Evolutionary conservation across 2,113 vertebrate genomes (phyloP).

Genomic region (Tylochromis polylepis): DNA sequence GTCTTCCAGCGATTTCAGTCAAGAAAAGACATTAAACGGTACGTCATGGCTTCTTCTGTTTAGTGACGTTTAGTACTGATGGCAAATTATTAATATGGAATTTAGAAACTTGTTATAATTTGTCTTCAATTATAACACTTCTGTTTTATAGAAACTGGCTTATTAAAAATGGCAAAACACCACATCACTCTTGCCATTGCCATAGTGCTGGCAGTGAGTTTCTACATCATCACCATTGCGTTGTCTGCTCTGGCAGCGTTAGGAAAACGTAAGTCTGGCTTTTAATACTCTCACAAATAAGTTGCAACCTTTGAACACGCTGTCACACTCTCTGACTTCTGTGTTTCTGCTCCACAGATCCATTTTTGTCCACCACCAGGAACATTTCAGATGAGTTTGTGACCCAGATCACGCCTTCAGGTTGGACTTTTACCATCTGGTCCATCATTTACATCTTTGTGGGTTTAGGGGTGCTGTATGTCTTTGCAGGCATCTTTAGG

Average conservation of each 20-base stretch:
- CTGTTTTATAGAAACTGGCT: background rate
- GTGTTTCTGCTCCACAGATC: constrained; percentile 35
- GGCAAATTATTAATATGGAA: background rate
- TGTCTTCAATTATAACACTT: background rate
- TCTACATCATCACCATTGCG: constrained; percentile 48
- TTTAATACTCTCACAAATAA: background rate
- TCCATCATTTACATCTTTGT: constrained; percentile 66
- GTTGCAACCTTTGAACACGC: background rate
- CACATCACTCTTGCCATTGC: constrained; percentile 13
- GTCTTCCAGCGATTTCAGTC: background rate
- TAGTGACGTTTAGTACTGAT: background rate
- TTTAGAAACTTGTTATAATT: background rate
- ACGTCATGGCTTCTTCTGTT: background rate
- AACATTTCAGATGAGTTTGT: constrained; percentile 54
- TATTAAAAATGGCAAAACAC: constrained; percentile 49
- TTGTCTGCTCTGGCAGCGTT: constrained; percentile 50
- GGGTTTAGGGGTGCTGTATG: constrained; percentile 41
- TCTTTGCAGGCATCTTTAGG: constrained; percentile 56
- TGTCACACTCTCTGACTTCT: background rate
- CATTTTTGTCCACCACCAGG: constrained; percentile 38
- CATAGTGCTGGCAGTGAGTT: constrained; percentile 38
- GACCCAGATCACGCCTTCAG: constrained; percentile 65
- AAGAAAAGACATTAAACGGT: background rate
- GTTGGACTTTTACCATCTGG: constrained; percentile 73
- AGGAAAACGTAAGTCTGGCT: constrained; percentile 46